Evolutionary conservation across 1,140 invertebrate species (phyloP), one percentile per base, ranked within the genome.

Genomic region (Calephelis nemesis): DNA sequence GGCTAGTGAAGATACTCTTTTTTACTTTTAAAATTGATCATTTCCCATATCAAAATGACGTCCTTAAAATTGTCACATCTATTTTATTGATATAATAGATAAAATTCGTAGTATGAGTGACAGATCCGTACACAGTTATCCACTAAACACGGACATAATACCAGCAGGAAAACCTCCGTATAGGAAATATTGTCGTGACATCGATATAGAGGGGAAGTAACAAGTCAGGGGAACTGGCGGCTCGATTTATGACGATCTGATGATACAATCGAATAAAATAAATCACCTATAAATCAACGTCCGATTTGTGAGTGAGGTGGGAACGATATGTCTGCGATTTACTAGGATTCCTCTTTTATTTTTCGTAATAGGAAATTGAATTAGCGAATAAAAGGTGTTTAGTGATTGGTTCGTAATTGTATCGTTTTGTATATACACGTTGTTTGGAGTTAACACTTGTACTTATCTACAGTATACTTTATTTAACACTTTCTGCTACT

Each of bases 221-320:
- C 69, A 63, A 69, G 70, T 70, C 54, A 75, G 78, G 86, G 79
- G 82, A 78, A 70, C 65, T 39, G 10, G 52, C n/a, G 13, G n/a
- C 47, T 70, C 73, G 83, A 90, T 90, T 88, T 90, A 89, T 91
- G 87, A 91, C 81, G 76, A 81, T 87, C 85, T 87, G 87, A 88
- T 91, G 88, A 89, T 89, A 91, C 88, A 87, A 91, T 91, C 88
- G 86, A 91, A 91, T 91, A 86, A 90, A 89, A 89, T 89, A 89
- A 86, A 87, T 74, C 79, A 75, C 73, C 78, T 78, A 90, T 91
- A 88, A 88, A 91, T 91, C 88, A 91, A 88, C 83, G 88, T 89
- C 87, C 83, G 87, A 84, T 78, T 78, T 74, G 67, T 47, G 75
- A 69, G 73, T 68, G 81, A 82, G 79, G 83, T 83, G 83, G 66